These are phyloP conservation scores for Thalassarche chlororhynchos DNA, from an alignment of 2,113 vertebrate genomes.

Conservation along the genomic window DNA sequence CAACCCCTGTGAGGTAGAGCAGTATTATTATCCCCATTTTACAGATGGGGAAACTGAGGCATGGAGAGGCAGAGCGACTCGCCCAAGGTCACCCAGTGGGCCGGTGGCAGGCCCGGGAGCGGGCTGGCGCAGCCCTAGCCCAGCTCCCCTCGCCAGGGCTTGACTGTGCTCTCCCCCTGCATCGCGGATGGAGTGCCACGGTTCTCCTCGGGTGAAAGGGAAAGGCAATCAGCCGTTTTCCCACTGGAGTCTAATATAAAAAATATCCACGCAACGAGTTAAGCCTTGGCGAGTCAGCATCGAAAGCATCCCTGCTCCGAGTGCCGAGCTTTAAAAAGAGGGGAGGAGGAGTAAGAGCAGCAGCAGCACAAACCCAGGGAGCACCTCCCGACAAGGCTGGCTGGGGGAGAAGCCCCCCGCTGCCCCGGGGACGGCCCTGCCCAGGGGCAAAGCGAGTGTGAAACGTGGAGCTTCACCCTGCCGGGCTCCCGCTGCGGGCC, in stretches of 20 bases:
- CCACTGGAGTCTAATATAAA: not conserved
- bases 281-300: not conserved
- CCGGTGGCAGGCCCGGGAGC: rapidly evolving
- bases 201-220: not conserved
- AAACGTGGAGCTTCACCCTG: not conserved
- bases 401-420: not conserved
- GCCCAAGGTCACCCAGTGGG: not conserved
- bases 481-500: not conserved
- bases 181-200: rapidly evolving
- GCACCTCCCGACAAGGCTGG: not conserved
- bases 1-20: slow-evolving; percentile 52
- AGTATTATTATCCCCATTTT: slow-evolving; percentile 48
- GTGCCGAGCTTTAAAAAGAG: not conserved
- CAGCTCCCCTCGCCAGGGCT: not conserved
- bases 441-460: not conserved
- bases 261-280: not conserved
- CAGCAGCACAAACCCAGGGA: not conserved
- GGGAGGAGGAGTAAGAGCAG: not conserved
- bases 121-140: not conserved
- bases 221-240: rapidly evolving
- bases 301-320: not conserved
- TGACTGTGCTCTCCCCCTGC: not conserved
- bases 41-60: slow-evolving; percentile 62
- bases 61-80: not conserved
- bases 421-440: not conserved